phyloP scores from a whole-genome alignment of 2,888 invertebrate species.

The Eupithecia pulchellata region DNA sequence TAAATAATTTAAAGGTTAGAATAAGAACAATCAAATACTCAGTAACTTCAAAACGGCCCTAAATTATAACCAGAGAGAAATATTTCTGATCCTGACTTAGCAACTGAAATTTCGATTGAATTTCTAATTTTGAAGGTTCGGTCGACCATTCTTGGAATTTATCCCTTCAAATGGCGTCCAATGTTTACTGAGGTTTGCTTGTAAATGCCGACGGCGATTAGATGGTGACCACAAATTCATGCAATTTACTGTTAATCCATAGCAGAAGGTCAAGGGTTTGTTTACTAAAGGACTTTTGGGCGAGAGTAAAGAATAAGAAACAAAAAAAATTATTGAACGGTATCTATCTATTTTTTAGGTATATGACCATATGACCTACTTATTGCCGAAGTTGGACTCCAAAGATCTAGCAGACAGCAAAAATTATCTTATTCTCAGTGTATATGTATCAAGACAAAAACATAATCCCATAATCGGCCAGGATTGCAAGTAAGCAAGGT shows the following conservation, averaged over 20 bases:
- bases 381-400: too few relatives aligned
- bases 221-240: not conserved
- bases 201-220: slow-evolving; percentile 4
- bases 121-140: not conserved
- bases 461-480: too few relatives aligned
- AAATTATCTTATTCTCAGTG: too few relatives aligned
- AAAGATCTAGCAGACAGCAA: too few relatives aligned
- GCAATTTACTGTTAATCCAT: not conserved
- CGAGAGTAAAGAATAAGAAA: not conserved
- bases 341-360: too few relatives aligned
- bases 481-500: too few relatives aligned
- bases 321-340: too few relatives aligned
- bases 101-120: slow-evolving; percentile 5
- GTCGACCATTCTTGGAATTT: slow-evolving; percentile 5
- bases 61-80: not conserved
- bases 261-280: not conserved
- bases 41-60: not conserved
- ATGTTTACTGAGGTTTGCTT: slow-evolving; percentile 12
- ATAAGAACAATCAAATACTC: too few relatives aligned
- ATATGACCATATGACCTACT: too few relatives aligned
- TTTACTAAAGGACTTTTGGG: not conserved
- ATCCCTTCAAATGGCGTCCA: not conserved
- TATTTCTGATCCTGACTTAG: not conserved
- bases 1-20: too few relatives aligned
- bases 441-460: too few relatives aligned